phyloP scores from a whole-genome alignment of 1,140 invertebrate species.

The Diorhabda elongata region DNA sequence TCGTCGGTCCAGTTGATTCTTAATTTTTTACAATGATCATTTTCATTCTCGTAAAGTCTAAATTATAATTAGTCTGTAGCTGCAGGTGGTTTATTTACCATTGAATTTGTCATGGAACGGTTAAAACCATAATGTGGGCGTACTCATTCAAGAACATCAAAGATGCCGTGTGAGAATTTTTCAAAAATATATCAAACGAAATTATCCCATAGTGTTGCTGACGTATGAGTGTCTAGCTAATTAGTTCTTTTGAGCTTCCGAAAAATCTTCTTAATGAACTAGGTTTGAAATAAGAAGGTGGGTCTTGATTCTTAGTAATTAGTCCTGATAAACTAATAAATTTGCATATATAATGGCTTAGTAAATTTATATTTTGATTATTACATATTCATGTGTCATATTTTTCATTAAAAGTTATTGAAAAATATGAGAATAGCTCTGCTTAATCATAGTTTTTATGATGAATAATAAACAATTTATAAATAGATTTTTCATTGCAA shows the following conservation, averaged over 20 bases:
- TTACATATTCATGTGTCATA: too few relatives aligned
- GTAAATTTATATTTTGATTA: too few relatives aligned
- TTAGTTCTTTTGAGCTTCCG: conserved; percentile 1
- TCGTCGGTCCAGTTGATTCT: not conserved
- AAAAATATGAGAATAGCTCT: too few relatives aligned
- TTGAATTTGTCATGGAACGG: not conserved
- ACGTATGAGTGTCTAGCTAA: not conserved
- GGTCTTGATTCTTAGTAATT: too few relatives aligned
- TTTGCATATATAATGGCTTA: too few relatives aligned
- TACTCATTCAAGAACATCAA: not conserved
- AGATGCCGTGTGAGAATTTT: not conserved
- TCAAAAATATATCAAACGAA: not conserved
- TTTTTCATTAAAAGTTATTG: too few relatives aligned
- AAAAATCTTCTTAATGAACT: conserved; percentile 1
- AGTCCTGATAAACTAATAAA: too few relatives aligned
- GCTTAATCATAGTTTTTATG: too few relatives aligned
- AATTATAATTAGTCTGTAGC: not conserved
- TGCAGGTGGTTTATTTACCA: not conserved
- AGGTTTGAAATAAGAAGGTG: not conserved
- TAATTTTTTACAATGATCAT: not conserved
- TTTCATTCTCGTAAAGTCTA: not conserved
- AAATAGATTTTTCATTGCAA: too few relatives aligned
- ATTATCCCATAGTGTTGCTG: not conserved
- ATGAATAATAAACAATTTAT: too few relatives aligned
- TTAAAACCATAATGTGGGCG: not conserved